Evolutionary conservation across 2,113 vertebrate species (phyloP).

Genomic region (Lagopus muta): DNA sequence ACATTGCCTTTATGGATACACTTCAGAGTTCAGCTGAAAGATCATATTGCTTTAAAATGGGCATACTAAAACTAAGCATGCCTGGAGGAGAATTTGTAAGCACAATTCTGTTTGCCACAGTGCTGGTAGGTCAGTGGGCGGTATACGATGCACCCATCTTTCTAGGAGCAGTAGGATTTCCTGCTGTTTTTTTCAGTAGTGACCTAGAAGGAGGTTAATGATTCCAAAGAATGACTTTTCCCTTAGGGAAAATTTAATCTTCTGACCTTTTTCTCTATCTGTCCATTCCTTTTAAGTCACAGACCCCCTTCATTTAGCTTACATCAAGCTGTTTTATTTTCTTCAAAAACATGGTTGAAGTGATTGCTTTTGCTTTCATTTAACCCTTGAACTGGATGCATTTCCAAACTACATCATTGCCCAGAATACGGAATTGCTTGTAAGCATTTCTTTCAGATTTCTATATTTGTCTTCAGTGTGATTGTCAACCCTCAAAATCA

Average conservation of each 20-base stretch:
- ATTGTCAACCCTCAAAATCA: constrained; percentile 57
- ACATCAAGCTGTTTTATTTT: constrained; percentile 82
- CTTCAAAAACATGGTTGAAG: constrained; percentile 79
- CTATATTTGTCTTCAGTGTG: constrained; percentile 57
- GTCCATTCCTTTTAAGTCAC: constrained; percentile 83
- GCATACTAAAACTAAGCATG: constrained; percentile 63
- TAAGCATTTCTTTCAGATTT: constrained; percentile 58
- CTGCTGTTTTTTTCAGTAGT: constrained; percentile 80
- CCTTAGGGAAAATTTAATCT: constrained; percentile 84
- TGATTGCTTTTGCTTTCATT: constrained; percentile 78
- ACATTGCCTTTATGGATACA: constrained; percentile 49
- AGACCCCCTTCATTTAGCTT: constrained; percentile 80
- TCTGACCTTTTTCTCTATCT: constrained; percentile 81
- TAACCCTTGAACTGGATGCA: constrained; percentile 75
- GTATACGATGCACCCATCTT: constrained; percentile 75
- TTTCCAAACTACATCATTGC: constrained; percentile 60
- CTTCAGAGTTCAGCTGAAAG: constrained; percentile 65
- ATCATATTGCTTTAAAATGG: constrained; percentile 73
- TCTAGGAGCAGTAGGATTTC: constrained; percentile 74
- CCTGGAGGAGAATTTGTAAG: constrained; percentile 69
- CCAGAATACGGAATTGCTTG: background rate
- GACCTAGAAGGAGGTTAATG: constrained; percentile 85
- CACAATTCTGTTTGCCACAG: constrained; percentile 33
- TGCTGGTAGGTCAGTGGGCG: constrained; percentile 69
- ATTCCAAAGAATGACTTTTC: constrained; percentile 82